Evolutionary conservation across 2,113 vertebrate genomes (phyloP), one percentile per base, ranked within the genome.

Genomic region (Chelonoidis abingdonii): DNA sequence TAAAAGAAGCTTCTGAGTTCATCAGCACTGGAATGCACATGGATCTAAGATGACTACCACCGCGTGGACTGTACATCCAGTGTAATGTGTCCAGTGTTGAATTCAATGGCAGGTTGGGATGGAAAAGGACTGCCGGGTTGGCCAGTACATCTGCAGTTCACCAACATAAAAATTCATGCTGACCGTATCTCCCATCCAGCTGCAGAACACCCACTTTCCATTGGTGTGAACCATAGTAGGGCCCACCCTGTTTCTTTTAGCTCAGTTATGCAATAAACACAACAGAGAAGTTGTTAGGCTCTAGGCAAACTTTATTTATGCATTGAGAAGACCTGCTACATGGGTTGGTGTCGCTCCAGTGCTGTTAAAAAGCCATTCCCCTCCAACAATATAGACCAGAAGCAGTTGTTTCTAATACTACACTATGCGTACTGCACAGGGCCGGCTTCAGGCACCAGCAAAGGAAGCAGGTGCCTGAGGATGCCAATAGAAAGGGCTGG

Each of bases 1-100:
- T 94, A 83, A 85, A 94, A 89, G 95, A 95, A 96, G 90, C 50
- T 87, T 89, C 53, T 12, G 65, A 91, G 92, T 93, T 94, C 88
- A 97, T 91, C 89, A 85, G 3, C 65, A 35, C 1, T n/a, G 27
- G 41, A 19, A 91, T 96, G 97, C 96, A 91, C 92, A 87, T 83
- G 89, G 87, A 92, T 83, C 75, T 93, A 14, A 12, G 62, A 91
- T 87, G 62, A 89, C 72, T 72, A 52, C 35, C 31, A 21, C 62
- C 6, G 2, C 56, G 80, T 65, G 10, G 29, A 94, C 0, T 5
- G 80, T 22, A 5, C 2, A 47, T 85, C 78, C 86, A 12, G 75
- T 5, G 8, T 1, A 44, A 84, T 0, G 0, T 82, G 78, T 83
- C 56, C 19, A 29, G 62, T 17, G 8, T 80, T 21, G 84, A 80